phyloP scores from a whole-genome alignment of 2,113 vertebrate genomes.

The Thamnophis sirtalis region DNA sequence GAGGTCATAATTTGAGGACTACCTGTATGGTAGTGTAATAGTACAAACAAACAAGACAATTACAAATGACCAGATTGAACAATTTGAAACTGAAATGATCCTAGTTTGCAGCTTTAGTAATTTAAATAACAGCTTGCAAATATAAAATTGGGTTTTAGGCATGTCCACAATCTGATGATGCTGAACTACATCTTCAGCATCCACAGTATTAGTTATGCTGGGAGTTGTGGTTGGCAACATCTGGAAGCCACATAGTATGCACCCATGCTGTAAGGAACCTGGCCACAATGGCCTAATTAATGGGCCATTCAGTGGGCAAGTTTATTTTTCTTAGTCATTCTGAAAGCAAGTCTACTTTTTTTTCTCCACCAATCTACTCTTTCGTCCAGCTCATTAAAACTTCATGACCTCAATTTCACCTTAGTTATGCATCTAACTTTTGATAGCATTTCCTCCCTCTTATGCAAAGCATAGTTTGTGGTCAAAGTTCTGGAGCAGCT shows the following conservation, averaged over 20 bases:
- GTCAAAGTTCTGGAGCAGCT: not conserved
- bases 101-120: not conserved
- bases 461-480: not conserved
- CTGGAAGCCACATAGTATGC: not conserved
- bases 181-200: not conserved
- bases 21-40: not conserved
- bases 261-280: not conserved
- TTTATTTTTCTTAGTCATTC: slow-evolving; percentile 17
- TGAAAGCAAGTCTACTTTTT: not conserved
- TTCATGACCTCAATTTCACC: not conserved
- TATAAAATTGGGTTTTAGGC: not conserved
- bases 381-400: not conserved
- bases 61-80: not conserved
- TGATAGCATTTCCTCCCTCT: not conserved
- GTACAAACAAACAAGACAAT: not conserved
- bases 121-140: slow-evolving; percentile 1
- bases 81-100: slow-evolving; percentile 20
- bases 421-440: not conserved
- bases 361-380: not conserved
- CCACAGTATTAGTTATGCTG: not conserved
- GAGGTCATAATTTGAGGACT: not conserved
- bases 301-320: slow-evolving; percentile 9
- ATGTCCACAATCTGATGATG: not conserved
- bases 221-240: not conserved
- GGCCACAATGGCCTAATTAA: not conserved